Conservation (phyloP, 2,888 invertebrate genomes). For the Rhingia campestris region DNA sequence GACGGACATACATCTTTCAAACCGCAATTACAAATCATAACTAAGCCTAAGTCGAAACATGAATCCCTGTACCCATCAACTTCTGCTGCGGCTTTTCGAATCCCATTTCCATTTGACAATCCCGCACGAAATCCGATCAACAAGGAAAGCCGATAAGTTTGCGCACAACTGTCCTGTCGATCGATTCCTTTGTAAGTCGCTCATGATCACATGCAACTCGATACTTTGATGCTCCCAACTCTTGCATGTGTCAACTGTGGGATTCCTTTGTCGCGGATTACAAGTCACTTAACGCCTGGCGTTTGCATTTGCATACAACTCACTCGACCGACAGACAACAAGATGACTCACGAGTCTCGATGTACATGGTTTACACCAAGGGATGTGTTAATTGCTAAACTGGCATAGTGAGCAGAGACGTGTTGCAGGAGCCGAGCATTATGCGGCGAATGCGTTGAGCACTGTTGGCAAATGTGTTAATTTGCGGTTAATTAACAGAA, state of each 20-base stretch:
- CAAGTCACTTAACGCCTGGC: constrained; percentile 68
- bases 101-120: not conserved
- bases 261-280: constrained; percentile 48
- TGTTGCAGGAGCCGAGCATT: constrained; percentile 29
- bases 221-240: constrained; percentile 31
- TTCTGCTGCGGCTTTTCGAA: not conserved
- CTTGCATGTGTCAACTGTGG: constrained; percentile 42
- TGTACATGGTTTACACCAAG: constrained; percentile 10
- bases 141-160: constrained; percentile 10
- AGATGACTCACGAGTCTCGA: constrained; percentile 51
- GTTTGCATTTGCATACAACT: constrained; percentile 56
- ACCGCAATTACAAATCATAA: constrained; percentile 25
- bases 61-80: not conserved
- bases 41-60: not conserved
- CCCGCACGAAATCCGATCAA: constrained; percentile 36
- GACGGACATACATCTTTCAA: not conserved
- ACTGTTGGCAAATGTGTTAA: constrained; percentile 64
- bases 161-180: constrained; percentile 18
- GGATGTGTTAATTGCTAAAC: constrained; percentile 66
- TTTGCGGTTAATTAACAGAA: constrained; percentile 72
- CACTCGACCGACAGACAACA: constrained; percentile 30
- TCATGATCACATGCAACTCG: constrained; percentile 45
- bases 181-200: constrained; percentile 37
- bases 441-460: constrained; percentile 41
- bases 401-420: constrained; percentile 28